These are phyloP conservation scores for Zaprionus lineosus DNA, from an alignment of 2,888 invertebrate genomes.

Conservation along the genomic window DNA sequence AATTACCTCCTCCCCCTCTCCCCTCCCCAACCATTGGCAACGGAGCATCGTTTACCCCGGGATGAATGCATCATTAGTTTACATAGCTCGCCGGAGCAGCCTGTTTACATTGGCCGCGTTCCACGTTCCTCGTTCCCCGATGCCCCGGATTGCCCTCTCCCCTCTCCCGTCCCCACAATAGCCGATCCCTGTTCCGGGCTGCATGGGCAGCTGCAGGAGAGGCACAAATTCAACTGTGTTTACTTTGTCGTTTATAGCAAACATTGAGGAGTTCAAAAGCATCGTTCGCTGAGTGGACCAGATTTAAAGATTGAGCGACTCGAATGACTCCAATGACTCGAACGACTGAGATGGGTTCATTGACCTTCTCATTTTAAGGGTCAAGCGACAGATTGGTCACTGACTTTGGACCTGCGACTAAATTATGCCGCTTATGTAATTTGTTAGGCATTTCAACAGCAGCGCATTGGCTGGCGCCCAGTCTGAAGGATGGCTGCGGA, in stretches of 20 bases:
- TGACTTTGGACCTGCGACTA: no score
- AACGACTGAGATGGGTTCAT: constrained; percentile 16
- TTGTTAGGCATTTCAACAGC: no score
- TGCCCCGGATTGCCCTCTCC: no score
- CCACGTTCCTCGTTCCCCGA: constrained; percentile 1
- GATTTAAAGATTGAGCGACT: not conserved
- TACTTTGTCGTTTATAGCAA: constrained; percentile 30
- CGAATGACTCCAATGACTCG: no score
- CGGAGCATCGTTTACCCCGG: constrained; percentile 2
- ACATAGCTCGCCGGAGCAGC: constrained; percentile 26
- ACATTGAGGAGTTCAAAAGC: constrained; percentile 35
- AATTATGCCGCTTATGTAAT: no score
- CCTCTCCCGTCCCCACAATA: no score
- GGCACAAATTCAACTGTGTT: constrained; percentile 33
- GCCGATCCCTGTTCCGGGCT: constrained; percentile 16
- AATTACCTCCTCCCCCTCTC: constrained; percentile 1
- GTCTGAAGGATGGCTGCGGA: no score
- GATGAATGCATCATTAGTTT: constrained; percentile 43
- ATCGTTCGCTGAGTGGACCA: constrained; percentile 3
- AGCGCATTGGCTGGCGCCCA: no score
- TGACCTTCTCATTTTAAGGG: constrained; percentile 16
- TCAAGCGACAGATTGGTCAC: not conserved
- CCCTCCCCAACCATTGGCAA: not conserved
- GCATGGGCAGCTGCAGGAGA: not conserved
- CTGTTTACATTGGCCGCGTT: constrained; percentile 54